A percentile compares a stretch with the other conserved stretches of the same genome.
Conservation (phyloP, 2,113 vertebrate genomes). For the Pungitius pungitius region DNA sequence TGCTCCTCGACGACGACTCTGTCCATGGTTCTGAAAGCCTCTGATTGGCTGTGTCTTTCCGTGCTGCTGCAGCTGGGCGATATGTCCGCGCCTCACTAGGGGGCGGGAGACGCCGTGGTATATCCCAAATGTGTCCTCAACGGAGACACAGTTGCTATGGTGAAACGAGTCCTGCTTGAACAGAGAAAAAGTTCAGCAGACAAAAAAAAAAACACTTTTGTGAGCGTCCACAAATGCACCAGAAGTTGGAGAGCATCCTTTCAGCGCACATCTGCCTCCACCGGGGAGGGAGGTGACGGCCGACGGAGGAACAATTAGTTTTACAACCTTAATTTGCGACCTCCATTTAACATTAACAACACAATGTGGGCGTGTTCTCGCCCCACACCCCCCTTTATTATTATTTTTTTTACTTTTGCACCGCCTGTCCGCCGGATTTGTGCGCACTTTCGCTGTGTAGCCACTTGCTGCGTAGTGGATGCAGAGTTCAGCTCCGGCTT, state of each 20-base stretch:
- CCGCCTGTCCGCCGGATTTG: constrained; percentile 34
- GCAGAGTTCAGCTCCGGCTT: constrained; percentile 52
- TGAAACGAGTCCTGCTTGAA: background rate
- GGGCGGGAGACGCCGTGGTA: constrained; percentile 41
- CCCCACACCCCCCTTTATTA: background rate
- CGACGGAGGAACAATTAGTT: constrained; percentile 62
- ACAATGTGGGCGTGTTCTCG: constrained; percentile 65
- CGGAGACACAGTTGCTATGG: accelerated
- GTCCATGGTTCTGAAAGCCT: constrained; percentile 74
- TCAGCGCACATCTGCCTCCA: constrained; percentile 32
- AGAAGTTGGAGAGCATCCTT: constrained; percentile 21
- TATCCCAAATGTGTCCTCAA: background rate
- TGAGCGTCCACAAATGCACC: background rate
- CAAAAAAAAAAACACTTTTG: background rate
- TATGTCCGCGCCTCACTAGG: constrained; percentile 32
- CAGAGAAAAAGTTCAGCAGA: background rate
- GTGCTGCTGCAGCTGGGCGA: accelerated
- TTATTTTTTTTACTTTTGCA: constrained; percentile 35
- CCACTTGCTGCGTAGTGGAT: constrained; percentile 59
- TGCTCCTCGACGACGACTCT: too few relatives aligned
- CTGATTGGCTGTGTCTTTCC: constrained; percentile 6
- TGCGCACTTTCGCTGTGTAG: constrained; percentile 50
- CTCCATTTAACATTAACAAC: constrained; percentile 36
- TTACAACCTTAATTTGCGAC: constrained; percentile 63
- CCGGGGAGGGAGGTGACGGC: background rate